phyloP scores from a whole-genome alignment of 2,797 vertebrate genomes.

The Muscicapa striata region DNA sequence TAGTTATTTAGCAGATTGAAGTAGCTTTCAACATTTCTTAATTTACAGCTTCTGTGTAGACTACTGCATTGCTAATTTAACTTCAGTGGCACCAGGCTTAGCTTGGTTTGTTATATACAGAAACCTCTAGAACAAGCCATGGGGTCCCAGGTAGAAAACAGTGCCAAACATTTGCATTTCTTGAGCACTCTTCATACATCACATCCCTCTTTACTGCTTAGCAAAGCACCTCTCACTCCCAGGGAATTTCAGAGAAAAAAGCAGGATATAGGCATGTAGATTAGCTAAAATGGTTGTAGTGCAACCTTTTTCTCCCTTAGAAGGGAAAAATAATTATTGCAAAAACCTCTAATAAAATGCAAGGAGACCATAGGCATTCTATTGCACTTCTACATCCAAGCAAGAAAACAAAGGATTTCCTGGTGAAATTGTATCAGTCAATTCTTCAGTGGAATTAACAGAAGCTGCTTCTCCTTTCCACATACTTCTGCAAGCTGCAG shows the following conservation, averaged over 20 bases:
- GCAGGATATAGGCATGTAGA: neutral
- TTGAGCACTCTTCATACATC: neutral
- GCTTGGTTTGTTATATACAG: neutral
- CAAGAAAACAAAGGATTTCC: neutral
- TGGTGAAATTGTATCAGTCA: neutral
- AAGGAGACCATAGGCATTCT: neutral
- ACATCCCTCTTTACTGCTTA: neutral
- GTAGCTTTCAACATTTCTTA: neutral
- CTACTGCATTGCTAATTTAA: neutral
- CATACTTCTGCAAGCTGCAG: neutral
- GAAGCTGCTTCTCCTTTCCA: neutral
- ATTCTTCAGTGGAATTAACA: neutral
- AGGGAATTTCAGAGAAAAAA: neutral
- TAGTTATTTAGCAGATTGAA: neutral
- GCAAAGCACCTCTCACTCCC: neutral
- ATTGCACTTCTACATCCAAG: neutral
- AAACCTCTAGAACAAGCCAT: neutral
- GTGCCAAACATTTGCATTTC: neutral
- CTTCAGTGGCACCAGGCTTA: neutral
- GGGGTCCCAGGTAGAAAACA: neutral
- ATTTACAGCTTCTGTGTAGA: neutral
- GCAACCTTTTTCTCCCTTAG: neutral
- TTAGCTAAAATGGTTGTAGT: neutral
- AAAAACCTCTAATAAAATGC: neutral
- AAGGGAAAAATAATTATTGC: neutral